Evolutionary conservation across 2,888 invertebrate species (phyloP).

Genomic region (Caenorhabditis wallacei): DNA sequence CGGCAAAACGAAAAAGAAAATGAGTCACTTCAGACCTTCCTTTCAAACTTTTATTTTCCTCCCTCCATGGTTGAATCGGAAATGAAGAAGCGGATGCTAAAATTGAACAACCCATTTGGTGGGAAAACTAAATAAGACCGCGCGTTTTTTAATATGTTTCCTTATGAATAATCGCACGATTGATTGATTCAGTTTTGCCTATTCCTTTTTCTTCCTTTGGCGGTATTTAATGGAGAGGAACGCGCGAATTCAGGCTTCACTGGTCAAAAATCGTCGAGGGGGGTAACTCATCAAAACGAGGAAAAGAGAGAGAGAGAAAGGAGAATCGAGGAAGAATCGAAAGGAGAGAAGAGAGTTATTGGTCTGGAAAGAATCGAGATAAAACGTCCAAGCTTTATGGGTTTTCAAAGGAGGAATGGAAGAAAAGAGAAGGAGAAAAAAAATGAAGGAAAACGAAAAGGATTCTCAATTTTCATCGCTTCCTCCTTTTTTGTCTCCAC

Average conservation of each 20-base stretch:
- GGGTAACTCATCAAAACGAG: slow-evolving; percentile 26
- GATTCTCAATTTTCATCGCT: slow-evolving; percentile 39
- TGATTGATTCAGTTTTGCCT: slow-evolving; percentile 27
- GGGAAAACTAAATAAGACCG: slow-evolving; percentile 20
- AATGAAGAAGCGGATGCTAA: slow-evolving; percentile 10
- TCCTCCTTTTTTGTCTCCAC: slow-evolving; percentile 11
- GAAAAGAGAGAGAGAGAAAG: neutral
- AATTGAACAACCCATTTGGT: neutral
- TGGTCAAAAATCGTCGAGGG: slow-evolving; percentile 38
- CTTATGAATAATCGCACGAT: slow-evolving; percentile 13
- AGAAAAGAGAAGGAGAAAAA: neutral
- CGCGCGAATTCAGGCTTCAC: slow-evolving; percentile 16
- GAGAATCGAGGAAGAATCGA: slow-evolving; percentile 5
- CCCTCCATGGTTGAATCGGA: slow-evolving; percentile 4
- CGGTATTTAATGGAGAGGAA: slow-evolving; percentile 29
- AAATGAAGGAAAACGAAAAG: slow-evolving; percentile 16
- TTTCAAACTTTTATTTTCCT: slow-evolving; percentile 1
- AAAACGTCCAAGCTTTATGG: slow-evolving; percentile 35
- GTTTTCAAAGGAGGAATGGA: slow-evolving; percentile 14
- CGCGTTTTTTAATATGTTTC: neutral
- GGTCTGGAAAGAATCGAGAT: slow-evolving; percentile 44
- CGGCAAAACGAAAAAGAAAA: slow-evolving; percentile 6
- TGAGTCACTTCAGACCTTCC: slow-evolving; percentile 37
- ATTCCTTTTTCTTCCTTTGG: slow-evolving; percentile 14
- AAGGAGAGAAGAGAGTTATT: slow-evolving; percentile 25